Evolutionary conservation across 2,797 vertebrate species (phyloP).

Genomic region (Lithobates sylvaticus): DNA sequence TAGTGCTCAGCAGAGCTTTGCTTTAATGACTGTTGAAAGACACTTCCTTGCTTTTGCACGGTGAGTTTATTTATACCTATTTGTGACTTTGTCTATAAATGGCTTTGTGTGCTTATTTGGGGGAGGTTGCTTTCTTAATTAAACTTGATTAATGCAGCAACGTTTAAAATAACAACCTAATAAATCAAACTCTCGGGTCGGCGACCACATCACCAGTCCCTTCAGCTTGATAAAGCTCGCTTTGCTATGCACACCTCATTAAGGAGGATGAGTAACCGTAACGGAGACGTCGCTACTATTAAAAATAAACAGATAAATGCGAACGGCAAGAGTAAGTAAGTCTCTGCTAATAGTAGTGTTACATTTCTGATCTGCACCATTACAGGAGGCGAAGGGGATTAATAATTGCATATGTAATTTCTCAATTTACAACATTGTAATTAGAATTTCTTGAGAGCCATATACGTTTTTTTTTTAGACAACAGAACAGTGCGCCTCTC

Average conservation of each 20-base stretch:
- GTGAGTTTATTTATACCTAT: slow-evolving; percentile 23
- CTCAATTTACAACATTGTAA: background rate
- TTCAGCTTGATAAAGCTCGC: background rate
- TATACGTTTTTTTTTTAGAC: background rate
- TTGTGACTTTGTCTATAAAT: background rate
- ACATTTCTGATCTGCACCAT: background rate
- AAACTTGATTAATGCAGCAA: slow-evolving; percentile 38
- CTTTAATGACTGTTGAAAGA: background rate
- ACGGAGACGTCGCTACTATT: background rate
- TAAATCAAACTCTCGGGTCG: slow-evolving; percentile 15
- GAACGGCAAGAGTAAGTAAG: background rate
- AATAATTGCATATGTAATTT: background rate
- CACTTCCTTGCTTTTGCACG: background rate
- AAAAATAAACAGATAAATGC: background rate
- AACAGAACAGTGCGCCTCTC: background rate
- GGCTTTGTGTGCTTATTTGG: background rate
- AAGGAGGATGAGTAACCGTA: background rate
- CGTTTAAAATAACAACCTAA: slow-evolving; percentile 30
- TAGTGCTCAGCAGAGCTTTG: background rate
- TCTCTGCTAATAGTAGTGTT: background rate
- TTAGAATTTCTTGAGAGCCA: background rate
- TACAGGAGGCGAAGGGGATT: background rate
- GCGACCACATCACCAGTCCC: background rate
- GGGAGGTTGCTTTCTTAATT: slow-evolving; percentile 16
- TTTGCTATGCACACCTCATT: background rate